phyloP scores from a whole-genome alignment of 2,113 vertebrate genomes.

The Leptobrachium ailaonicum region DNA sequence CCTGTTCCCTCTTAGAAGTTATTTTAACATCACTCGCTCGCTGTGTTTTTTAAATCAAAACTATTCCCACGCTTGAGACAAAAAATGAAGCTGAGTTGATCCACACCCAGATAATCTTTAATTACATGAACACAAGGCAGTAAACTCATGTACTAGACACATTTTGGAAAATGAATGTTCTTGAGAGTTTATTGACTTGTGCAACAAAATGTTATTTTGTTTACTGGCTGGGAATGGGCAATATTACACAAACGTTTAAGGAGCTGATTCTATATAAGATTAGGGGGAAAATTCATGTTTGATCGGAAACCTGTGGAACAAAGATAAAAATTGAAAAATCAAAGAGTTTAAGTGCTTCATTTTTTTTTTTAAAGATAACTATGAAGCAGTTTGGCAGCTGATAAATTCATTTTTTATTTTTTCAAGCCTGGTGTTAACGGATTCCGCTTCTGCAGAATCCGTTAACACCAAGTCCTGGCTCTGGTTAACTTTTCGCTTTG shows the following conservation, averaged over 20 bases:
- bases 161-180: background rate
- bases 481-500: too few species aligned
- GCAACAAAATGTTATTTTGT: background rate
- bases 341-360: too few species aligned
- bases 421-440: too few species aligned
- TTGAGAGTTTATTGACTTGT: background rate
- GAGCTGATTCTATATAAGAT: background rate
- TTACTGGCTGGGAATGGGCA: background rate
- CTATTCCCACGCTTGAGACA: conserved; percentile 37
- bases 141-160: background rate
- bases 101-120: conserved; percentile 39
- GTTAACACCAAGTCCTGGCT: too few species aligned
- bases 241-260: background rate
- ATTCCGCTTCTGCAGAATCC: too few species aligned
- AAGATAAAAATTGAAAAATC: too few species aligned
- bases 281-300: too few species aligned
- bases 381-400: too few species aligned
- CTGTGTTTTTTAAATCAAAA: conserved; percentile 16
- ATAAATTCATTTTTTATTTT: too few species aligned
- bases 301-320: too few species aligned
- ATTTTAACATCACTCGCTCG: conserved; percentile 17
- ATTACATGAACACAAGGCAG: conserved; percentile 11
- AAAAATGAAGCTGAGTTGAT: background rate
- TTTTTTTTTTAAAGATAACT: too few species aligned
- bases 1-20: background rate